Conservation (phyloP, 2,888 invertebrate genomes). For the Trissolcus brochymenae region DNA sequence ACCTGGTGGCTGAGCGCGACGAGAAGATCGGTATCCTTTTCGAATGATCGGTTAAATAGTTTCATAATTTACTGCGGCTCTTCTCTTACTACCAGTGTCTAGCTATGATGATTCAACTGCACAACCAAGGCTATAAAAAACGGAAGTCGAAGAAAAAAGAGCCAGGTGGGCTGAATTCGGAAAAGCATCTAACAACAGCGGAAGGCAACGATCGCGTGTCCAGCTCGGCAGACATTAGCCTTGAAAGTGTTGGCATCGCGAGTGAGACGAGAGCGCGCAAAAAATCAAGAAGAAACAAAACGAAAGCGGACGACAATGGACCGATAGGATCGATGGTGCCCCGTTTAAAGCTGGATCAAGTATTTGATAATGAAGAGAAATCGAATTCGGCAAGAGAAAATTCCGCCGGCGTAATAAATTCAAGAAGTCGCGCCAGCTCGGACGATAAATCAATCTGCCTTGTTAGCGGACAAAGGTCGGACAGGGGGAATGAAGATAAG, state of each 20-base stretch:
- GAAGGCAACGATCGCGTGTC: constrained; percentile 8
- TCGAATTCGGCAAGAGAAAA: constrained; percentile 30
- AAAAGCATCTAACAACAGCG: constrained; percentile 9
- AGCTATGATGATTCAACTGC: constrained; percentile 62
- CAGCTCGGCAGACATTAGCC: constrained; percentile 9
- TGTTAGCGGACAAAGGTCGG: constrained; percentile 20
- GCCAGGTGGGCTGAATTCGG: constrained; percentile 5
- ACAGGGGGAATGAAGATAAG: constrained; percentile 21
- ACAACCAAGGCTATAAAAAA: constrained; percentile 49
- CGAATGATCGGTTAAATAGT: neutral
- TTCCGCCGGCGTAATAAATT: constrained; percentile 25
- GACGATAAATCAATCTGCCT: constrained; percentile 30
- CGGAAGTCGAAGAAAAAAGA: constrained; percentile 26
- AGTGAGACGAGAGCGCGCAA: constrained; percentile 32
- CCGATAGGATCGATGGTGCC: constrained; percentile 30
- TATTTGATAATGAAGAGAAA: constrained; percentile 46
- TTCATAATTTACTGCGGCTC: neutral
- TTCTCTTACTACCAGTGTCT: constrained; percentile 5
- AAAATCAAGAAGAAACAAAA: constrained; percentile 49
- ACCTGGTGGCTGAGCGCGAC: constrained; percentile 71
- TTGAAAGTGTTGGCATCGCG: constrained; percentile 15
- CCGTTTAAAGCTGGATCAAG: constrained; percentile 22
- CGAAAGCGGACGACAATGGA: constrained; percentile 34
- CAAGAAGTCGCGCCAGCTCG: constrained; percentile 11
- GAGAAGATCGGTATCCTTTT: constrained; percentile 75